Evolutionary conservation across 2,797 vertebrate species (phyloP).

Genomic region (Pagetopsis macropterus): DNA sequence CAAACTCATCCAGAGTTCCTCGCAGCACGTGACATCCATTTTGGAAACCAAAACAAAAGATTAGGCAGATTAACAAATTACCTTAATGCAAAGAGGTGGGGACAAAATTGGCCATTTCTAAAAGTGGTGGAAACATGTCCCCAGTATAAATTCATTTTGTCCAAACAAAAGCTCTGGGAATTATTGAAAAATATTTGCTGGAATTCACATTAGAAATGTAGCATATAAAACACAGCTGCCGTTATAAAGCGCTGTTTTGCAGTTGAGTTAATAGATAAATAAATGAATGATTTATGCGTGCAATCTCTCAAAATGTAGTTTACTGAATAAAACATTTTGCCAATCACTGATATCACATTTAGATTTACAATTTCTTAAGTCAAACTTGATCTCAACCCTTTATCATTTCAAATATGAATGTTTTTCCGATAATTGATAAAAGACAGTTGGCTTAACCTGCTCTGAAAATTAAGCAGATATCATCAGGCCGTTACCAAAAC

Average conservation of each 20-base stretch:
- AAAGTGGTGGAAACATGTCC: no score
- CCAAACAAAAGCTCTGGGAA: slow-evolving; percentile 5
- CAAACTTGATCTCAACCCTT: neutral
- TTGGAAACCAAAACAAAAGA: no score
- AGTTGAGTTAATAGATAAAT: neutral
- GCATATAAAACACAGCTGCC: neutral
- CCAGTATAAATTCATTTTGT: neutral
- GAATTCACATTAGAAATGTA: neutral
- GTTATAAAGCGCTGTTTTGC: neutral
- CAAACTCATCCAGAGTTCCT: no score
- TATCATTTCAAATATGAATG: neutral
- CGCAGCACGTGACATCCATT: no score
- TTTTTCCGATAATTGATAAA: neutral
- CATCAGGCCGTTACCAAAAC: neutral
- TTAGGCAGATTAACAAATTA: no score
- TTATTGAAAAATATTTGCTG: neutral
- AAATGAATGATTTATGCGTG: neutral
- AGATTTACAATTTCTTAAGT: no score
- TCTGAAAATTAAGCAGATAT: neutral
- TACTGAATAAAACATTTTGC: neutral
- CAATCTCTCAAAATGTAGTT: neutral
- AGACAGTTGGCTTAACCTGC: neutral
- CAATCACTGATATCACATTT: neutral
- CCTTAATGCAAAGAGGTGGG: no score
- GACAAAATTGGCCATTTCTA: no score